A percentile compares a stretch with the other conserved stretches of the same genome.
phyloP scores from a whole-genome alignment of 2,797 vertebrate genomes.

The Channa striata region DNA sequence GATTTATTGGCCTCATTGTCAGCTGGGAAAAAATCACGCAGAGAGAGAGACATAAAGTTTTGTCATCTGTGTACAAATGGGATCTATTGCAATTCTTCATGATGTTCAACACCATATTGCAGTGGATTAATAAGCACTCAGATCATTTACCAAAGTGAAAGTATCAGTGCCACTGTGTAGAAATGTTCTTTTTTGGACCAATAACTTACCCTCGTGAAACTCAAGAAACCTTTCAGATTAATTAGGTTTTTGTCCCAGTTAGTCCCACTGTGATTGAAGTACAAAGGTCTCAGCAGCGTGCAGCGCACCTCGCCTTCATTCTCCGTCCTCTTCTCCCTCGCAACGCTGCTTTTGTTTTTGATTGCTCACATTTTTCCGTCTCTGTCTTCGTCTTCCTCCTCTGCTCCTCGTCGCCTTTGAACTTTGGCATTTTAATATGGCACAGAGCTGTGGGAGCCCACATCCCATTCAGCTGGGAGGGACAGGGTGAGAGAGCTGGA shows the following conservation, averaged over 20 bases:
- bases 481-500: conserved; percentile 35
- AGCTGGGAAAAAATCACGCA: too few species aligned
- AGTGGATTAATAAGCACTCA: too few species aligned
- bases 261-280: not conserved
- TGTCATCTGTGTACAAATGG: too few species aligned
- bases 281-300: not conserved
- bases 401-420: conserved; percentile 52
- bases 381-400: conserved; percentile 4
- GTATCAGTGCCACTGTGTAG: too few species aligned
- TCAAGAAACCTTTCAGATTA: too few species aligned
- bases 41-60: too few species aligned
- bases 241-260: not conserved
- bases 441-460: conserved; percentile 45
- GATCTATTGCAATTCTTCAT: too few species aligned
- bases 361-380: conserved; percentile 10
- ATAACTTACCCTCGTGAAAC: too few species aligned
- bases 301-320: not conserved
- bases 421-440: conserved; percentile 62
- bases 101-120: too few species aligned
- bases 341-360: conserved; percentile 28
- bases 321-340: not conserved
- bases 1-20: too few species aligned
- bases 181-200: too few species aligned
- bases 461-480: conserved; percentile 61
- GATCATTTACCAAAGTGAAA: too few species aligned